These are phyloP conservation scores for Tinea trinotella DNA, from an alignment of 2,888 invertebrate genomes.

Conservation along the genomic window DNA sequence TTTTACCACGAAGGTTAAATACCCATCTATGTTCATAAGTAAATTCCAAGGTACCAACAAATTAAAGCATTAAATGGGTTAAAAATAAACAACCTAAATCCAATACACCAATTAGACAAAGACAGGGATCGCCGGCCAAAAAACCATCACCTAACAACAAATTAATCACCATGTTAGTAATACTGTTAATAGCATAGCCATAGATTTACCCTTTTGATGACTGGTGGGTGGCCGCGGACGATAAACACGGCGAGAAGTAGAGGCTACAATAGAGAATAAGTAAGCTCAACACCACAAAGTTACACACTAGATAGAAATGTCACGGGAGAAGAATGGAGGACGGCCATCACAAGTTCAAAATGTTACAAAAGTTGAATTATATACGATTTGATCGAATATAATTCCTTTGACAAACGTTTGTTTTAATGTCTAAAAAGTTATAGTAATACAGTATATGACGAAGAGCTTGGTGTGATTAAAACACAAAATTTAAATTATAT, in stretches of 20 bases:
- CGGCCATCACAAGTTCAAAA: neutral
- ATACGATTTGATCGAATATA: too few relatives aligned
- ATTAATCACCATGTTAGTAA: slow-evolving; percentile 7
- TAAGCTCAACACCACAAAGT: slow-evolving; percentile 58
- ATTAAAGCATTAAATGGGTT: neutral
- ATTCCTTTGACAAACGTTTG: too few relatives aligned
- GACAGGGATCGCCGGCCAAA: slow-evolving; percentile 45
- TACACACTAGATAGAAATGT: slow-evolving; percentile 36
- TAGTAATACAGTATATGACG: too few relatives aligned
- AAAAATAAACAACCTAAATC: neutral
- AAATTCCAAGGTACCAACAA: too few relatives aligned
- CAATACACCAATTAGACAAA: slow-evolving; percentile 25
- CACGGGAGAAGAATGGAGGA: slow-evolving; percentile 6
- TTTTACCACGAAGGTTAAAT: too few relatives aligned
- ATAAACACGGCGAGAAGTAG: slow-evolving; percentile 29
- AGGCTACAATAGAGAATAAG: slow-evolving; percentile 65
- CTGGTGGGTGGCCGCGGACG: slow-evolving; percentile 57
- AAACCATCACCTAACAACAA: slow-evolving; percentile 22
- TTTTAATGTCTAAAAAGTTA: too few relatives aligned
- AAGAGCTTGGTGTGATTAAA: too few relatives aligned
- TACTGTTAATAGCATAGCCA: slow-evolving; percentile 11
- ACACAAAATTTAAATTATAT: too few relatives aligned
- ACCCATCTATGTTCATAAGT: too few relatives aligned
- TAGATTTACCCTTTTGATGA: slow-evolving; percentile 60
- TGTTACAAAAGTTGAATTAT: too few relatives aligned